Evolutionary conservation across 2,113 vertebrate species (phyloP), one percentile per base, ranked within the genome.

Genomic region (Helogale parvula): DNA sequence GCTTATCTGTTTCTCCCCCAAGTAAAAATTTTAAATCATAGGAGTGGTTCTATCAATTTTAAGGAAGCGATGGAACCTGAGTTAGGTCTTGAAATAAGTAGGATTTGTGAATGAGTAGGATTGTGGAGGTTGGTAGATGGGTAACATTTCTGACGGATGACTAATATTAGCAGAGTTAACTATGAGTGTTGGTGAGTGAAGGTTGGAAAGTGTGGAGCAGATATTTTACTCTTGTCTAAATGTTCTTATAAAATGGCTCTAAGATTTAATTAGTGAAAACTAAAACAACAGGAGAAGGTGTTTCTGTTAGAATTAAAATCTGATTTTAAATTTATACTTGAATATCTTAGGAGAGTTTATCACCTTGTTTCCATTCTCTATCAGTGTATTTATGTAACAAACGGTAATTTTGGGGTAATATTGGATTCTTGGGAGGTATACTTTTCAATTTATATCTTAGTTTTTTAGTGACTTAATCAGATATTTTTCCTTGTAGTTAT

Each of bases 381-480:
- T 92, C 45, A 35, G n/a, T 89, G 8, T 95, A n/a, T 90, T 74
- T 97, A 74, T 93, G 50, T 94, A 96, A 63, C 60, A 92, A 54
- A 76, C 86, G 25, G 14, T 95, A 66, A 88, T 80, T 94, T 87
- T 69, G n/a, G 13, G 12, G 35, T 86, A 82, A 41, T 45, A 4
- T 35, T 89, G 38, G 95, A 77, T 93, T 96, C 41, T 21, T 93
- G 52, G n/a, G 41, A 88, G 41, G 19, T 87, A 57, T 90, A 71
- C 38, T 81, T 96, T 82, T 29, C 33, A 90, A 66, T 35, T 89
- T 4, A 14, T 76, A 69, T 41, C 3, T 66, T 68, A 82, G 69
- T 33, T 81, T 72, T 80, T 80, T 92, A 52, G 23, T 94, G 54
- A 95, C 47, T 83, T 88, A 65, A 72, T 79, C 19, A 71, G 57